phyloP scores from a whole-genome alignment of 2,797 vertebrate genomes.

The Anisognathus igniventris region DNA sequence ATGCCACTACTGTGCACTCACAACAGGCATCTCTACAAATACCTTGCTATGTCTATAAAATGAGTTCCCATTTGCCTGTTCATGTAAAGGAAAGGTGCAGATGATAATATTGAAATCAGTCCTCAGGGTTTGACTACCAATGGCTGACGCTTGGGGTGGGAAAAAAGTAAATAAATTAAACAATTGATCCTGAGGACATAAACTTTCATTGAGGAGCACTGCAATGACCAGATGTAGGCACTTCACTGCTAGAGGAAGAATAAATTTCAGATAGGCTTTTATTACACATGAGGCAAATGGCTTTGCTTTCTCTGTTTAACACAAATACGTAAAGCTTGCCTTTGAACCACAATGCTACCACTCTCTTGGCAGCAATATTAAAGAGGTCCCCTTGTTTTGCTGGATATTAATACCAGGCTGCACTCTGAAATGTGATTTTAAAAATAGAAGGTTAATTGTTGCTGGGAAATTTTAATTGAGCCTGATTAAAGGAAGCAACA shows the following conservation, averaged over 20 bases:
- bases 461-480: slow-evolving; percentile 52
- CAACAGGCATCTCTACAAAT: background rate
- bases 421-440: slow-evolving; percentile 45
- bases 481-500: slow-evolving; percentile 65
- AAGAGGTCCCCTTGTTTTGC: slow-evolving; percentile 19
- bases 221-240: slow-evolving; percentile 44
- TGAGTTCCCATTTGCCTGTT: background rate
- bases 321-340: background rate
- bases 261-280: slow-evolving; percentile 53
- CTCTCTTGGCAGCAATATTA: slow-evolving; percentile 34
- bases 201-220: slow-evolving; percentile 7
- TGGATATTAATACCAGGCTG: slow-evolving; percentile 31
- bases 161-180: background rate
- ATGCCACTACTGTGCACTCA: background rate
- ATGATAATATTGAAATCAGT: background rate
- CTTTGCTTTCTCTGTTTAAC: slow-evolving; percentile 9
- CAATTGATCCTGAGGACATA: background rate
- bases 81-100: background rate
- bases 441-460: slow-evolving; percentile 65
- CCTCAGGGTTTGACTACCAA: slow-evolving; percentile 16
- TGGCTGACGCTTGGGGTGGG: background rate
- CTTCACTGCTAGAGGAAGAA: slow-evolving; percentile 35
- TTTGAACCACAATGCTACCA: slow-evolving; percentile 37
- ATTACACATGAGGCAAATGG: slow-evolving; percentile 27
- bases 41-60: background rate